Base-by-base conservation (phyloP, 2,797 vertebrate genomes). In the Percopsis omiscomaycus region DNA sequence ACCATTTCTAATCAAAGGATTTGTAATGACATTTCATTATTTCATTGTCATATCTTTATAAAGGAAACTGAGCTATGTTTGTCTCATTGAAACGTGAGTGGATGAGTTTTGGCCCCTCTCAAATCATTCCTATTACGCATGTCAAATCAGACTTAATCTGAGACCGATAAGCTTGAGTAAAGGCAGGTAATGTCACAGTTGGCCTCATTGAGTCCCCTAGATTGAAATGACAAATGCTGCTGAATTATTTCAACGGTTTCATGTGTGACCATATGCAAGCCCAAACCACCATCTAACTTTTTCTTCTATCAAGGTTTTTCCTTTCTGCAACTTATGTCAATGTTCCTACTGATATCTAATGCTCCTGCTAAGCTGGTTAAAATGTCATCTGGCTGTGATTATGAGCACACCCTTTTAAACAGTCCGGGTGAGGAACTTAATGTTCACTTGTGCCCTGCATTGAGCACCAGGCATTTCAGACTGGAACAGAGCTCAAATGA, bases 401-500 rank as follows among this genome's bases (percentile, higher is more conserved):
- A 84, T 81, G 75, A 82, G 62, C 66, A 6, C 9, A 64, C 79
- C 76, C 77, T 68, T 85, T 87, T 69, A 79, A 83, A 85, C 72
- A 68, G 69, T 85, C 80, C 82, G 79, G 68, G 79, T 78, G 74
- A 81, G 71, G 58, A 12, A 68, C 78, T 83, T 85, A 84, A 80
- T 73, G 79, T 84, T 84, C 78, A 82, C 83, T 74, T 75, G 81
- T 83, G 86, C 78, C 73, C 68, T 54, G 72, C 28, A 52, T 71
- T 61, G 64, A 88, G 79, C 77, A 64, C 66, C 50, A 64, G 14
- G 66, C 81, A 84, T 82, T 85, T 84, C 89, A 88, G 82, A 77
- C 74, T 72, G 30, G 37, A 82, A 77, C 61, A 70, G 86, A 82
- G 79, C 74, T 80, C 80, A 86, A 86, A 88, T 82, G 78, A 82